Conservation (phyloP, 2,113 vertebrate species). For the Chiloscyllium plagiosum region DNA sequence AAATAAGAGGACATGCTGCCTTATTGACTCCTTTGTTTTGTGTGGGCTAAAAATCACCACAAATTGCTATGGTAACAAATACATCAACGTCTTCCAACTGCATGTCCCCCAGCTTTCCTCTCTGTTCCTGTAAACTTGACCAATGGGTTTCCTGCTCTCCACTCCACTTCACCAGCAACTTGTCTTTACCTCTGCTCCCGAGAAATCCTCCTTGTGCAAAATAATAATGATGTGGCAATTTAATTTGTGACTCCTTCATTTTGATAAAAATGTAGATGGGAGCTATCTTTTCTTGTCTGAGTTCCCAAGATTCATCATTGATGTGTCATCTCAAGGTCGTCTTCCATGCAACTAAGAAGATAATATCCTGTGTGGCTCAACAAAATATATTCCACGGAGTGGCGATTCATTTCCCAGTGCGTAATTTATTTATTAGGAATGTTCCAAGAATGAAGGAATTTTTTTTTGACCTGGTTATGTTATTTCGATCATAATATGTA, state of each 20-base stretch:
- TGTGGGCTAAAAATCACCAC: neutral
- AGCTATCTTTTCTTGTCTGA: neutral
- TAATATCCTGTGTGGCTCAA: neutral
- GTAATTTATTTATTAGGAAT: neutral
- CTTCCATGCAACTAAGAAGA: neutral
- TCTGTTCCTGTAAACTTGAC: neutral
- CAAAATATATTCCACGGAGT: neutral
- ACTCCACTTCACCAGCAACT: neutral
- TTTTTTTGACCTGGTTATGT: neutral
- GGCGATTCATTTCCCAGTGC: neutral
- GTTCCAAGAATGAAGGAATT: neutral
- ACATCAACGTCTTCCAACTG: neutral
- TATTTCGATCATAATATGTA: neutral
- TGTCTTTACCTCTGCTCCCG: neutral
- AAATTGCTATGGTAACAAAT: neutral
- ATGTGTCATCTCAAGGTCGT: neutral
- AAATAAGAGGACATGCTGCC: neutral
- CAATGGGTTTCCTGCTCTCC: neutral
- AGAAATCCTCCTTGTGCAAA: neutral
- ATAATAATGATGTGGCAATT: neutral
- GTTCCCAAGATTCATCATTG: neutral
- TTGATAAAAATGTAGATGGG: neutral
- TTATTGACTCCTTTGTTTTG: neutral
- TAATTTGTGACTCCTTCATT: neutral
- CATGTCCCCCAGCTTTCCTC: neutral